Base-by-base conservation (phyloP, 2,888 invertebrate species). In the Aphelenchoides bicaudatus region DNA sequence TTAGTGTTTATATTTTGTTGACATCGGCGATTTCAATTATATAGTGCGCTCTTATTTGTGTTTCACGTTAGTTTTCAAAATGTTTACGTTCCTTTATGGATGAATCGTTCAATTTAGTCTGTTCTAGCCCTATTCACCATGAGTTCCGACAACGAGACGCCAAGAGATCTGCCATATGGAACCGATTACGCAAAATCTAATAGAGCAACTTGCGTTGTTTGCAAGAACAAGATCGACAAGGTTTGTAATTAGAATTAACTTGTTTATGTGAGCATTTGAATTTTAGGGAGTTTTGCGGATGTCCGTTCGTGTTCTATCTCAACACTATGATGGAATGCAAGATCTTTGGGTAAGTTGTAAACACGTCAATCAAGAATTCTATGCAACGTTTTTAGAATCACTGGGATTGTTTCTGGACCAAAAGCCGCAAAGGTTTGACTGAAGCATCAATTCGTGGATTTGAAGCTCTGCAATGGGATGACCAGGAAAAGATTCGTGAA, bases 381-480 rank as follows among this genome's bases (percentile, higher is more conserved):
- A 50, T 64, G n/a, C 70, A 70, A 23, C 72, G 73, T 37, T 67
- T 62, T 27, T 75, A 73, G 73, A 80, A 76, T 63, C 83, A 83
- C 66, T 79, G 72, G 62, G 66, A 68, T 2, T 83, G 83, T 63
- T 83, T 83, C 65, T 83, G 82, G 81, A 76, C 76, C 38, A 53
- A 60, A 28, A 51, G 57, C 19, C 52, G 57, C 0, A 54, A 61
- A 29, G 56, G 65, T 4, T 70, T 75, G 23, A 74, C 72, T 30
- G 71, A 78, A n/a, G 70, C 74, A 10, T 80, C 81, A n/a, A 80
- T 83, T 38, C 78, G 80, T 52, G 81, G 81, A 4, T 78, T 80
- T 67, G 81, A 82, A 58, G 64, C 74, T 49, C 63, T 83, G 21
- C 70, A 82, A 38, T 82, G 82, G 82, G 82, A 82, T 6, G 83